Percentiles rank a stretch among this genome's conserved stretches.
These are phyloP conservation scores for Oryzias sinensis DNA, from an alignment of 2,797 vertebrate species.

Conservation along the genomic window DNA sequence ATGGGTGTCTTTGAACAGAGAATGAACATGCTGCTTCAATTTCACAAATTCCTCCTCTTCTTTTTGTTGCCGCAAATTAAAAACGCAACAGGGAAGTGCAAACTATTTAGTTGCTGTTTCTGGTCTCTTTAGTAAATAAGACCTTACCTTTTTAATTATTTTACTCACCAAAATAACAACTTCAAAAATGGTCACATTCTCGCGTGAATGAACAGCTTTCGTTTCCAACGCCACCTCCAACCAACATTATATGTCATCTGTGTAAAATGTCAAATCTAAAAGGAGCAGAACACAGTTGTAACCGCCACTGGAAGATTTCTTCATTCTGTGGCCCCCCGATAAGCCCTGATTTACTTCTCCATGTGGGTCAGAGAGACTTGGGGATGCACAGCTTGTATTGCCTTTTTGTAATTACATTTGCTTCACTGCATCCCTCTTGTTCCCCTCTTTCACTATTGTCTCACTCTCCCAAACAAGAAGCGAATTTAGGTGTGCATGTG, in stretches of 20 bases:
- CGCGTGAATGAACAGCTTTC: slow-evolving; percentile 29
- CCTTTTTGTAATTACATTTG: slow-evolving; percentile 75
- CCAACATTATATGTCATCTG: slow-evolving; percentile 41
- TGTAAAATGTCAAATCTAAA: slow-evolving; percentile 54
- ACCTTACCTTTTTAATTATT: too few relatives aligned
- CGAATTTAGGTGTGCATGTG: slow-evolving; percentile 34
- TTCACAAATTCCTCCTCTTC: too few relatives aligned
- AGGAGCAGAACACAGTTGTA: slow-evolving; percentile 54
- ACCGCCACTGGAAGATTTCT: slow-evolving; percentile 52
- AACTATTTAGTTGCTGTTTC: too few relatives aligned
- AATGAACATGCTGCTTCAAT: too few relatives aligned
- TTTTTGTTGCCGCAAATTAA: too few relatives aligned
- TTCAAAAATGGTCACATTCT: too few relatives aligned
- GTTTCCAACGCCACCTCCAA: slow-evolving; percentile 26
- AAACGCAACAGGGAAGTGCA: too few relatives aligned
- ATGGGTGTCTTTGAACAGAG: too few relatives aligned
- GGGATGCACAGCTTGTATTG: slow-evolving; percentile 60
- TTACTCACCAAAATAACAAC: too few relatives aligned
- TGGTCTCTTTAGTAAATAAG: too few relatives aligned
- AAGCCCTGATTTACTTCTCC: slow-evolving; percentile 74
- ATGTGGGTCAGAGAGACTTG: slow-evolving; percentile 66
- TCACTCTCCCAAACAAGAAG: slow-evolving; percentile 30
- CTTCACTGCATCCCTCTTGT: slow-evolving; percentile 60
- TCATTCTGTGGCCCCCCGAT: slow-evolving; percentile 66
- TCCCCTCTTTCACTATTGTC: slow-evolving; percentile 33